Base-by-base conservation (phyloP, 2,888 invertebrate genomes). In the Arenicola marina region DNA sequence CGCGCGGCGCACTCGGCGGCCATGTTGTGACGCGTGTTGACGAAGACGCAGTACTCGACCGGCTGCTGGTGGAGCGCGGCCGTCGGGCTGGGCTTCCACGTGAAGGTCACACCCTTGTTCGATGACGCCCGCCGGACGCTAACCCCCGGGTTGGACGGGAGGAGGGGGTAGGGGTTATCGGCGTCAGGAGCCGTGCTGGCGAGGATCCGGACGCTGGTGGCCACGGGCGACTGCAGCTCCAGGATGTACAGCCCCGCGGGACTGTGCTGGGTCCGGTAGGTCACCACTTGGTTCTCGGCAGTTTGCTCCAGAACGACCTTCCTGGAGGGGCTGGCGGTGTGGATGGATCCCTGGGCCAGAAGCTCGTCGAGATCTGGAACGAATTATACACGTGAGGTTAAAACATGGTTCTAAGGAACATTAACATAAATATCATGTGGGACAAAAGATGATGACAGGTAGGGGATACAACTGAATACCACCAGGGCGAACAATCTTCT, bases 1-100 rank as follows among this genome's bases (percentile, higher is more conserved):
- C 84, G 75, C 1, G 87, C 86, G 26, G 84, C 84, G 74, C 87
- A 87, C 38, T 87, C 77, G 0, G 86, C 84, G 11, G 79, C 76
- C 21, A 76, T 43, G 73, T 85, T 86, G 68, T 84, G 83, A 46
- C 78, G 73, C 1, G 82, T 81, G 75, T 85, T 87, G 38, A 87
- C 81, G 21, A 86, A 84, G 26, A 88, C 77, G 73, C 87, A 87
- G 48, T 66, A 66, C 31, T 61, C 51, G 24, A 66, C 55, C 1
- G 63, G 56, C 2, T 67, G 65, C 0, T 63, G 65, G 21, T 57
- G 54, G 24, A 34, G 26, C 21, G 63, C 48, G 34, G 67, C 61
- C 3, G 67, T 68, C 1, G 69, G 67, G 43, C 70, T 72, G 2
- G 72, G 61, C 57, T 75, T 71, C 78, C 78, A 78, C 21, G 67